A percentile compares a stretch with the other conserved stretches of the same genome.
phyloP scores from a whole-genome alignment of 1,140 invertebrate genomes.

The Drosophila varians region DNA sequence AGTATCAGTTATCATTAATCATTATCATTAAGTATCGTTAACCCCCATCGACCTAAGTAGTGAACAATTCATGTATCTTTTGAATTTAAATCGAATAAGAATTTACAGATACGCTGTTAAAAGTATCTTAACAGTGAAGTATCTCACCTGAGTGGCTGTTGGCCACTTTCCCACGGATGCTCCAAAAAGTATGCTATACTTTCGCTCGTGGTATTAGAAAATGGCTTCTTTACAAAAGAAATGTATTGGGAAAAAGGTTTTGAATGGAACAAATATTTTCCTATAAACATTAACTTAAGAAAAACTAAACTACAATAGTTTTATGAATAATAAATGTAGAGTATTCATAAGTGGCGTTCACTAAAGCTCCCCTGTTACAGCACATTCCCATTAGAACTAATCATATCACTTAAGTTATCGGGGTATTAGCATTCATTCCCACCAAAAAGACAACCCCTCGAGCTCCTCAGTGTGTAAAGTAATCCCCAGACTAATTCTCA shows the following conservation, averaged over 20 bases:
- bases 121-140: not conserved
- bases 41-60: too few relatives aligned
- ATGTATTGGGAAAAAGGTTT: not conserved
- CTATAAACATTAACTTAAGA: not conserved
- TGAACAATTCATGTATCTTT: not conserved
- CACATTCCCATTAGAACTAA: conserved; percentile 5
- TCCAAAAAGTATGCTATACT: not conserved
- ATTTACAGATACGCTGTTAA: not conserved
- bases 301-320: too few relatives aligned
- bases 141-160: not conserved
- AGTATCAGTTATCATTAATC: too few relatives aligned
- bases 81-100: not conserved
- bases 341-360: not conserved
- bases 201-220: too few relatives aligned
- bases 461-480: not conserved
- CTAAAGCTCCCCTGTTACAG: not conserved
- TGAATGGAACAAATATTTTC: too few relatives aligned
- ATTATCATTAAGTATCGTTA: too few relatives aligned
- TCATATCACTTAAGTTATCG: conserved; percentile 13
- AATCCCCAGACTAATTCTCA: conserved; percentile 59
- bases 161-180: not conserved
- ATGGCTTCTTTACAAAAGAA: too few relatives aligned
- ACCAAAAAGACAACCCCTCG: not conserved
- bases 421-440: conserved; percentile 16
- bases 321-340: not conserved